Evolutionary conservation across 2,888 invertebrate species (phyloP), one percentile per base, ranked within the genome.

Genomic region (Pandemis cinnamomeana): DNA sequence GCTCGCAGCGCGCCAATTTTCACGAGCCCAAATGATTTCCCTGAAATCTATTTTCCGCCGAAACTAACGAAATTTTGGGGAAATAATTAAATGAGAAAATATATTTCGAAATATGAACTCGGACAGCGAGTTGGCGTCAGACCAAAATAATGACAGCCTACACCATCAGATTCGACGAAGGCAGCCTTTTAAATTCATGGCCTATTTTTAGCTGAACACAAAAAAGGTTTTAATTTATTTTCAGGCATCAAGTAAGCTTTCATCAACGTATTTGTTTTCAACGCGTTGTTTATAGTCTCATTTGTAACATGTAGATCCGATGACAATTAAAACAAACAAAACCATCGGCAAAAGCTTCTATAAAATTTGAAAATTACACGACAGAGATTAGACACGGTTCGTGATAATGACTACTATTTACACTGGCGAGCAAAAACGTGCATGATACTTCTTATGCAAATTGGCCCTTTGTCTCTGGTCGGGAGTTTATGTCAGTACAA

Each of bases 181-280:
- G 10, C 27, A 58, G 20, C 27, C 20, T 53, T 53, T 58, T 58
- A 27, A 58, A 20, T 58, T 58, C 58, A 11, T 58, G 58, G 10
- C 27, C 58, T 58, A 58, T 58, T 58, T 58, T 58, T 58, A 58
- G 58, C 11, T 5, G 58, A 58, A 58, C 10, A 15, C 53, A 10
- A 27, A 3, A 53, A 27, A 8, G 58, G 27, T 58, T 27, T 58
- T 10, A 58, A 11, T 27, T 11, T 58, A 58, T 27, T 58, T 58
- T 58, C 8, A 58, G 58, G 11, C 5, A 15, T 53, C 51, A 7
- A 15, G 27, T 58, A 27, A 1, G 27, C 10, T 10, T 10, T 58
- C 58, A 27, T 61, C 13, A 36, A 36, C 2, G 27, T 2, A 36
- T 36, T 36, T 36, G 2, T 36, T 36, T 36, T 36, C 27, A 36